Evolutionary conservation across 1,140 invertebrate species (phyloP), one percentile per base, ranked within the genome.

Genomic region (Ceratoteleas bidentatus): DNA sequence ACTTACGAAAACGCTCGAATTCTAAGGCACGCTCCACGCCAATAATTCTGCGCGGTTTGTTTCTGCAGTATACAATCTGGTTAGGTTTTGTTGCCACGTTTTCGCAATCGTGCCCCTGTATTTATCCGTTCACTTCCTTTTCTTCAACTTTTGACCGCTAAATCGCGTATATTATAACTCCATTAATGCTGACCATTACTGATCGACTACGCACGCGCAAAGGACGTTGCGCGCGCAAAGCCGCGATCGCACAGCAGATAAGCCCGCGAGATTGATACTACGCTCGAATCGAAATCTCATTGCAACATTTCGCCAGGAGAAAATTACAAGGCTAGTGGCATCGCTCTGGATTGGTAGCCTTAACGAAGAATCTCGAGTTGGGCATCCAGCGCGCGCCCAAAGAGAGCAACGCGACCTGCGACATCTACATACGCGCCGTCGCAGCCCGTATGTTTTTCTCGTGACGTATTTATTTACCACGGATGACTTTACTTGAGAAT

Each of bases 391-490:
- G 62, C 58, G 43, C 76, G 56, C 40, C 56, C 24, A 76, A 82
- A 83, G 64, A 73, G 64, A 83, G 74, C 45, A 78, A 83, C 74
- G 74, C 77, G 64, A 83, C 43, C 38, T 64, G 69, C 74, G 80
- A 78, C 74, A 81, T 76, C 79, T 76, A 73, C 73, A 76, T 81
- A 75, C 68, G 73, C 73, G 53, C 61, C 73, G 64, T 76, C 61
- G 56, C 73, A 66, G 72, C 79, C 79, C 79, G 79, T 73, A 81
- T 81, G 79, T 81, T 76, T 81, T 81, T 81, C 79, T 76, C 68
- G 70, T 81, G 78, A 81, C 78, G 78, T 76, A 82, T 76, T 82
- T 76, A 82, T 82, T 82, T 82, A 82, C 72, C 79, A 73, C 62
- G 73, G 73, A 82, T 82, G 73, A 82, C 79, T 82, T 77, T 77